Conservation (phyloP, 92 coral and sea anemone genomes). For the Epizoanthus rinbou region DNA sequence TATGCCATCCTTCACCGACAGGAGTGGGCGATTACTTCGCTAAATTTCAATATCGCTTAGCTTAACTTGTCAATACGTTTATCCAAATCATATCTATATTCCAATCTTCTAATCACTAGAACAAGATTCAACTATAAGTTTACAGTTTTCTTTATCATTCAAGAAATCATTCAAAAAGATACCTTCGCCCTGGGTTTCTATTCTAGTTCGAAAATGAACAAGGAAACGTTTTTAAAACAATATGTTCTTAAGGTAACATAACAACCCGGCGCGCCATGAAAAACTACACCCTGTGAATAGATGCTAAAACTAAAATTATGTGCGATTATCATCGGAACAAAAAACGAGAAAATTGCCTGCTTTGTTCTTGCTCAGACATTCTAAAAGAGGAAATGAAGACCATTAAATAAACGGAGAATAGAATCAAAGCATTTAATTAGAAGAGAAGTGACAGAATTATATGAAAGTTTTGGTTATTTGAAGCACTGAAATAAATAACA, state of each 20-base stretch:
- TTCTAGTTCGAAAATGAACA: conserved; percentile 14
- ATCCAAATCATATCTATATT: neutral
- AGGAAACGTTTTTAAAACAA: conserved; percentile 6
- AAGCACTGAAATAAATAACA: conserved; percentile 4
- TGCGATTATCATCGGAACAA: neutral
- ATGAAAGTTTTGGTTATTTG: neutral
- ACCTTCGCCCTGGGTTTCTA: neutral
- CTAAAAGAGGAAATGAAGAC: neutral
- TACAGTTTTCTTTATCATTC: neutral
- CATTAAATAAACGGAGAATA: conserved; percentile 26
- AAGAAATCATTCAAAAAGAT: conserved; percentile 14
- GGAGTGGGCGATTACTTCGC: conserved; percentile 27
- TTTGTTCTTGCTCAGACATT: conserved; percentile 21
- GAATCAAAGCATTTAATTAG: neutral
- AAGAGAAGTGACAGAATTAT: conserved; percentile 6
- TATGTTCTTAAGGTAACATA: neutral
- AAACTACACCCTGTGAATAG: neutral
- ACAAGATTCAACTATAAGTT: neutral
- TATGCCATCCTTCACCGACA: neutral
- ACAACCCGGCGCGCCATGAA: neutral
- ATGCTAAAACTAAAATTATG: neutral
- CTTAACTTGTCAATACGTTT: conserved; percentile 15
- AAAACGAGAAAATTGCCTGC: conserved; percentile 12
- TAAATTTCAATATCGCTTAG: conserved; percentile 26
- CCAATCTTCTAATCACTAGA: conserved; percentile 7